phyloP scores from a whole-genome alignment of 35 echinoderm and acorn worm genomes.

The Apostichopus californicus region DNA sequence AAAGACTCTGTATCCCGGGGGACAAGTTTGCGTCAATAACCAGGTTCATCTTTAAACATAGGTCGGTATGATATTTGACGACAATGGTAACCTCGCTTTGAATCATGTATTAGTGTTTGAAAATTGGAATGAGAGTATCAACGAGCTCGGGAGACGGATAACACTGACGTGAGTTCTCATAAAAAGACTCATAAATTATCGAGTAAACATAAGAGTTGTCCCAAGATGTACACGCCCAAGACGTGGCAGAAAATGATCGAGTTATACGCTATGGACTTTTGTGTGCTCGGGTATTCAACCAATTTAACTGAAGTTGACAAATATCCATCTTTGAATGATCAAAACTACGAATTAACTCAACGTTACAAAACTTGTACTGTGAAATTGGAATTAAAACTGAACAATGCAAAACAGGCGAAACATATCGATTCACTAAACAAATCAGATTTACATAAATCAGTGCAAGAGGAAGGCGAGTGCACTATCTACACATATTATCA shows the following conservation, averaged over 20 bases:
- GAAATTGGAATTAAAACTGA: not conserved
- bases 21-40: no score
- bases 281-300: no score
- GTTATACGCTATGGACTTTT: slow-evolving; percentile 7
- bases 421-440: not conserved
- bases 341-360: not conserved
- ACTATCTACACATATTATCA: not conserved
- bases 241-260: not conserved
- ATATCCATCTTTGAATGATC: not conserved
- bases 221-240: not conserved
- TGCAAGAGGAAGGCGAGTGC: no score
- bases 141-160: not conserved
- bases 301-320: no score
- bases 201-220: not conserved
- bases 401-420: not conserved
- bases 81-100: no score
- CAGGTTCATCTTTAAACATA: no score
- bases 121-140: no score
- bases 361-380: not conserved
- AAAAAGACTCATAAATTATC: not conserved
- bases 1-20: no score
- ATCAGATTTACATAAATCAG: not conserved
- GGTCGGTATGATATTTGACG: no score
- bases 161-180: not conserved
- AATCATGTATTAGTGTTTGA: no score